phyloP scores from a whole-genome alignment of 2,113 vertebrate genomes.

The Anser cygnoides region DNA sequence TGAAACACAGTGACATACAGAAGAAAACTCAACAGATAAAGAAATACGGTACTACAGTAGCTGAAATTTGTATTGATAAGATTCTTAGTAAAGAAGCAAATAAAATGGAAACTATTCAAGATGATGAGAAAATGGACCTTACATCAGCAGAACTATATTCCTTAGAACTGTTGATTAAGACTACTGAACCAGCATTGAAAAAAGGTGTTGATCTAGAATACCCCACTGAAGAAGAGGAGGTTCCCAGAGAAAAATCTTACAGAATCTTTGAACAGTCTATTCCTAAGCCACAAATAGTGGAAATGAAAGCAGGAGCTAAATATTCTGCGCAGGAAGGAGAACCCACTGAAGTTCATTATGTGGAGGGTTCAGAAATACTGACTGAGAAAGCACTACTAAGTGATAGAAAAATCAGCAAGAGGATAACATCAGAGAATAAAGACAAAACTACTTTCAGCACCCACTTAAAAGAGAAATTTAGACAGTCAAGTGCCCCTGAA shows the following conservation, averaged over 20 bases:
- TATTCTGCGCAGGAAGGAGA: neutral
- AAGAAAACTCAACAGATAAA: neutral
- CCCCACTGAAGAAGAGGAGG: neutral
- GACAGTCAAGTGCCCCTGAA: neutral
- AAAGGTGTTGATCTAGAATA: neutral
- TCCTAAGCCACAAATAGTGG: neutral
- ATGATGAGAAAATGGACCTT: neutral
- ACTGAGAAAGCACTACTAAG: neutral
- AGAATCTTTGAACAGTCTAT: neutral
- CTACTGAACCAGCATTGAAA: neutral
- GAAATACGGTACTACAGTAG: neutral
- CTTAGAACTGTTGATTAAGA: neutral
- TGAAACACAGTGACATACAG: neutral
- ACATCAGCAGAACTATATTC: neutral
- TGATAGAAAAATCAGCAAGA: neutral
- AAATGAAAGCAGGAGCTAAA: neutral
- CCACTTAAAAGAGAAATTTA: neutral
- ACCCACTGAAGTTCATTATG: neutral
- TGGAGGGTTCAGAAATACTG: conserved; percentile 55
- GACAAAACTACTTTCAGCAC: neutral
- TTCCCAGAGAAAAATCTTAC: neutral
- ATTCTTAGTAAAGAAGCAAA: conserved; percentile 1
- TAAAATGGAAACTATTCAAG: neutral
- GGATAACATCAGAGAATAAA: neutral
- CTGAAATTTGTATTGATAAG: neutral